Base-by-base conservation (phyloP, 2,797 vertebrate species). In the Karalla daura region DNA sequence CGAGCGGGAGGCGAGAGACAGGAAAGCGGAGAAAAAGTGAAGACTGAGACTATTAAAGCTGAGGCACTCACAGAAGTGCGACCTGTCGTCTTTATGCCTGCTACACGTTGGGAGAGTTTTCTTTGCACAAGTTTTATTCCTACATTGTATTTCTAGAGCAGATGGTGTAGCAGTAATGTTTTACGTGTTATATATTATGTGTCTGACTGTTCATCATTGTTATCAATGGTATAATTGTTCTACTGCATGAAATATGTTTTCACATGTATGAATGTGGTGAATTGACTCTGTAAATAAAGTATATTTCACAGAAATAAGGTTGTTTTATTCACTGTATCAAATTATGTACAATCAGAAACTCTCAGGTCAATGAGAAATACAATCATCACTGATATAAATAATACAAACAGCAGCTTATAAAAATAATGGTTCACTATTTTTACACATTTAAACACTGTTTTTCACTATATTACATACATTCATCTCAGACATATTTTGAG, bases 1-100 rank as follows among this genome's bases (percentile, higher is more conserved):
- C 2, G 88, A 93, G 46, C 86, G 75, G 7, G 92, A 93, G 71
- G 36, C 68, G 63, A 81, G 36, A 76, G 88, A 91, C 37, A 83
- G 66, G 35, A 67, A 10, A 41, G 53, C 15, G 63, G 33, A 8
- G 33, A 89, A 82, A 64, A 54, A 68, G 0, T 80, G 46, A 81
- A 64, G 58, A 74, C 33, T 23, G n/a, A n/a, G n/a, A n/a, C n/a
- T 5, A 3, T 41, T 13, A 18, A 20, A 33, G 6, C 18, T 1
- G 8, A 28, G 11, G n/a, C 32, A 14, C 45, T 56, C 13, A 46
- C 32, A 39, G 21, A 53, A 36, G 27, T 23, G 9, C 65, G 53
- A 74, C 45, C 20, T 25, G n/a, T 51, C 28, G 27, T 47, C 44
- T 70, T 74, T 21, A 36, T 51, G 25, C 56, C 43, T 54, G 20